Evolutionary conservation across 1,140 invertebrate genomes (phyloP), one percentile per base, ranked within the genome.

Genomic region (Cherax quadricarinatus): DNA sequence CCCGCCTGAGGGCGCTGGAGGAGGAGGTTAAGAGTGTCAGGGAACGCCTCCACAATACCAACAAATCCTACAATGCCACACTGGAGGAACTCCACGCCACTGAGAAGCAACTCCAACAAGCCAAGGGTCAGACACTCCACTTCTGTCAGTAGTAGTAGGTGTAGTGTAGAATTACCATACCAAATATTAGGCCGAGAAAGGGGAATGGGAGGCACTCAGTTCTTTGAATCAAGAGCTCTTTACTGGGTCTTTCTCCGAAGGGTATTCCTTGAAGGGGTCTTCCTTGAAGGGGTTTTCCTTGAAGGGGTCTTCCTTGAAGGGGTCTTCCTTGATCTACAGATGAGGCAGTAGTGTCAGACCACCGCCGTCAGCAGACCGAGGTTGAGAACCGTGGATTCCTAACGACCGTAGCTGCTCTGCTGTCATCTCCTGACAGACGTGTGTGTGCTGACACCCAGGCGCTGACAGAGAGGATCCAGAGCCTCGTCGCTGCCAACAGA

Each of bases 381-480:
- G 93, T 85, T 6, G 93, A 93, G 81, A 82, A 88, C 51, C 91
- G 91, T 1, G 93, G 93, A 3, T 86, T 93, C 81, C 88, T 93
- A 48, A 93, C 91, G 9, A 93, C 93, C n/a, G 86, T 93, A 10
- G 85, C 91, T 10, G 91, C 93, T 5, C 78, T 93, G 3, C 85
- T 93, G 48, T 93, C 93, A 24, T 79, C 78, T 48, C 91, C 91
- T 48, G 82, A 88, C 41, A 62, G 90, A 30, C 80, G 87, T n/a
- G 21, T 92, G 49, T 7, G 84, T 4, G n/a, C 87, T 7, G 89
- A 86, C 16, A 18, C 51, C 2, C 85, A 93, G 66, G 75, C 84
- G 66, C 78, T 91, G 18, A 88, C 87, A 10, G 84, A 89, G 79
- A 80, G 84, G n/a, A 86, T 92, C n/a, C 91, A 92, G 70, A 41